Percentiles rank a stretch among this genome's conserved stretches.
phyloP scores from a whole-genome alignment of 2,113 vertebrate genomes.

The Chelonoidis abingdonii region DNA sequence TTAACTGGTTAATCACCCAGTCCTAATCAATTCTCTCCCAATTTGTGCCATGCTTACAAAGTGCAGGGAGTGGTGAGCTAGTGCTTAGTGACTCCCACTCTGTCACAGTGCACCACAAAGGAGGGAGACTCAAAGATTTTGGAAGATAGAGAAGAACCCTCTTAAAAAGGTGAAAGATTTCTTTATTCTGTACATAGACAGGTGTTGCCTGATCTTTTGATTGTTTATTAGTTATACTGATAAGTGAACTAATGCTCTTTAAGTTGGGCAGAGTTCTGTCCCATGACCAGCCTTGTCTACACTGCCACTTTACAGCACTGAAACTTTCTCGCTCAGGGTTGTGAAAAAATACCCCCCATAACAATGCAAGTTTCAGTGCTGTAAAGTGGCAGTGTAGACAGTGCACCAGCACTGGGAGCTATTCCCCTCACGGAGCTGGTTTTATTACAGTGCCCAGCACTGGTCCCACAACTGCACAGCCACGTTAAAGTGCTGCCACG shows the following conservation, averaged over 20 bases:
- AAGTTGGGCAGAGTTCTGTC: neutral
- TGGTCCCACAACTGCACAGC: too few relatives aligned
- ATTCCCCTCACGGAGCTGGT: too few relatives aligned
- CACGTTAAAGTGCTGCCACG: too few relatives aligned
- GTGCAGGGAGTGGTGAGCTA: neutral
- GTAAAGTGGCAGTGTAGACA: too few relatives aligned
- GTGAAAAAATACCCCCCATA: too few relatives aligned
- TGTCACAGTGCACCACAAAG: neutral
- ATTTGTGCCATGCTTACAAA: neutral
- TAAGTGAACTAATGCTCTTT: neutral
- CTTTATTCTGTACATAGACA: neutral
- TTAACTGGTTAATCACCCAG: neutral
- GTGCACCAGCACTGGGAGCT: too few relatives aligned
- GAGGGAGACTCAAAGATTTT: neutral
- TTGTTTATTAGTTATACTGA: neutral
- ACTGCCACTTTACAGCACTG: too few relatives aligned
- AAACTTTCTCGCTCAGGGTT: too few relatives aligned
- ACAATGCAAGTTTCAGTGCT: too few relatives aligned
- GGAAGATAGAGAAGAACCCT: rapidly evolving
- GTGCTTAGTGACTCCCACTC: neutral
- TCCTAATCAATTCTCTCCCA: neutral
- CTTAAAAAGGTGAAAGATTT: neutral
- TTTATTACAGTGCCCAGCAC: too few relatives aligned
- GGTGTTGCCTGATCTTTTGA: neutral
- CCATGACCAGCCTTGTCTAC: neutral